These are phyloP conservation scores for Smutsia temminckii DNA, from an alignment of 2,797 vertebrate species.

Conservation along the genomic window DNA sequence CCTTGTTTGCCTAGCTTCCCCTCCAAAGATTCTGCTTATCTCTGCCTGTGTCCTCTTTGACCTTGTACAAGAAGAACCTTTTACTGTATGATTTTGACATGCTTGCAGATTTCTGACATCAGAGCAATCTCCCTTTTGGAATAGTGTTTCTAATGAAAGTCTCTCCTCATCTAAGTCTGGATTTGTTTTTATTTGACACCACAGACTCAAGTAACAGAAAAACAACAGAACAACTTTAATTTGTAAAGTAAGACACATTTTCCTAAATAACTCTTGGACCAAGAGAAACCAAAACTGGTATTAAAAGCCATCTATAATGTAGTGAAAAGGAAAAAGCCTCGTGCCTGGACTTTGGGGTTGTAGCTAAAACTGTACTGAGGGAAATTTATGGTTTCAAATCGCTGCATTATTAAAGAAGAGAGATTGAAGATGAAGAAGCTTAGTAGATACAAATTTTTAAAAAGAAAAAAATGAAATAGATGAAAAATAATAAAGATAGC, in stretches of 20 bases:
- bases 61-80: background rate
- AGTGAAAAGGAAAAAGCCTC: background rate
- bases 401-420: background rate
- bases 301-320: background rate
- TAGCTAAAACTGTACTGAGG: background rate
- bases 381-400: too few species aligned
- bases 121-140: background rate
- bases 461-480: background rate
- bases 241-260: background rate
- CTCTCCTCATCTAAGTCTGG: background rate
- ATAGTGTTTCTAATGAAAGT: background rate
- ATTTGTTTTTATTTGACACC: background rate
- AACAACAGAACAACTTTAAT: background rate
- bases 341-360: background rate
- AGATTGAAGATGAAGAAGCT: background rate
- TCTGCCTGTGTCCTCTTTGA: background rate
- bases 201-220: background rate
- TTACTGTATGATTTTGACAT: background rate
- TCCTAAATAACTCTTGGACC: background rate
- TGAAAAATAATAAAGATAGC: background rate
- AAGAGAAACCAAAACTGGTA: background rate
- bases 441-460: background rate
- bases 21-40: background rate
- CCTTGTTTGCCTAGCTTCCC: background rate
- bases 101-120: background rate